These are phyloP conservation scores for Indri indri DNA, from an alignment of 2,113 vertebrate genomes.

Conservation along the genomic window DNA sequence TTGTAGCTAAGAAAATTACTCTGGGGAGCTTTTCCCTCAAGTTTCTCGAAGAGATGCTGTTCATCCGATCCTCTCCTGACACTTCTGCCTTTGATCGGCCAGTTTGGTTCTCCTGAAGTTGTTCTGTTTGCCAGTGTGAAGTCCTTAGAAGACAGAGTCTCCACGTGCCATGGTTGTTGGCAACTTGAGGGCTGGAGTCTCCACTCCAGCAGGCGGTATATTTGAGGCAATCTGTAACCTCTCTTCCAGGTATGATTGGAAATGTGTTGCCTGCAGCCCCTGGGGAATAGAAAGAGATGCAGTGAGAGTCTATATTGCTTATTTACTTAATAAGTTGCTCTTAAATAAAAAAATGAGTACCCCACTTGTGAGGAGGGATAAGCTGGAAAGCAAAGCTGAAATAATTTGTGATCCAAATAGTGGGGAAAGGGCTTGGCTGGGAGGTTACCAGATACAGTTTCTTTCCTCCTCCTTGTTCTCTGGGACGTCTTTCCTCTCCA, in stretches of 20 bases:
- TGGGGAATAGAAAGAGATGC: neutral
- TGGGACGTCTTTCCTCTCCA: slow-evolving; percentile 43
- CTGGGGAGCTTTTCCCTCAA: neutral
- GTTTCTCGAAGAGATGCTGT: neutral
- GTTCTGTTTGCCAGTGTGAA: neutral
- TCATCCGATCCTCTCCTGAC: neutral
- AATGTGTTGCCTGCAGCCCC: slow-evolving; percentile 34
- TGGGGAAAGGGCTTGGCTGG: neutral
- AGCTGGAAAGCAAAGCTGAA: slow-evolving; percentile 16
- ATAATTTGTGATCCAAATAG: neutral
- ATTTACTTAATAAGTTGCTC: slow-evolving; percentile 64
- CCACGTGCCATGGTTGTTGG: neutral
- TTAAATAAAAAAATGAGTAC: slow-evolving; percentile 39
- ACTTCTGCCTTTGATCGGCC: neutral
- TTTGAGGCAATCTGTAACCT: slow-evolving; percentile 45
- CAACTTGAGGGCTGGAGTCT: neutral
- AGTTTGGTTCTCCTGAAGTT: neutral
- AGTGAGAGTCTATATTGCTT: neutral
- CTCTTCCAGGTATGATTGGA: neutral
- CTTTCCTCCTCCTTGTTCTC: neutral
- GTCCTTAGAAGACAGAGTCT: neutral
- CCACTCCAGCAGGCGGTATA: neutral
- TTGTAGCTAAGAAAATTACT: neutral
- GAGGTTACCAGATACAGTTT: neutral
- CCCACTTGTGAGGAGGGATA: neutral